Conservation (phyloP, 1,140 invertebrate species). For the Procambarus virginalis region DNA sequence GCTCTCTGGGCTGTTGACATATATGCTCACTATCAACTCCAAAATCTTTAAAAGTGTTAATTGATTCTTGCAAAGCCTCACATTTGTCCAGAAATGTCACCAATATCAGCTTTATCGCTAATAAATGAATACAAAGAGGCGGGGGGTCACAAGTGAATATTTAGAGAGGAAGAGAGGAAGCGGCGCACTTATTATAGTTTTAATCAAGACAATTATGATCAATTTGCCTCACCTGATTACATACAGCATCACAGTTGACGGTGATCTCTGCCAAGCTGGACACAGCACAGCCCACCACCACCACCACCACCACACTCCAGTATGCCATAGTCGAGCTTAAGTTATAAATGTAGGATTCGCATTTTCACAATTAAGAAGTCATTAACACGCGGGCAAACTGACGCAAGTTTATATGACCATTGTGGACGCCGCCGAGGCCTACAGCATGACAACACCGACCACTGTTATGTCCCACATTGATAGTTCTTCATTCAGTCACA, state of each 20-base stretch:
- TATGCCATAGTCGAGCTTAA: background rate
- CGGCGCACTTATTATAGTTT: too few species aligned
- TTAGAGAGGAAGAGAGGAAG: too few species aligned
- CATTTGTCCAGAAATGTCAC: too few species aligned
- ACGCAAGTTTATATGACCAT: background rate
- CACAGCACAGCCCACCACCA: background rate
- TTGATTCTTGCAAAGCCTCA: too few species aligned
- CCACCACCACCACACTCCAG: background rate
- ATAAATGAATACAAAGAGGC: too few species aligned
- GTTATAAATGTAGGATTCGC: background rate
- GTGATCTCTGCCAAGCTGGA: background rate
- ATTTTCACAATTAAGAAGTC: background rate
- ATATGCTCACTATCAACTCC: too few species aligned
- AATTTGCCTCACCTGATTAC: background rate
- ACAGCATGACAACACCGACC: background rate
- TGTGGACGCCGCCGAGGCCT: background rate
- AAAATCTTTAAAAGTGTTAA: too few species aligned
- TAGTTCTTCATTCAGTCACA: background rate
- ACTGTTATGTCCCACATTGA: background rate
- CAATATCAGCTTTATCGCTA: too few species aligned
- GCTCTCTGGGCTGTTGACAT: too few species aligned
- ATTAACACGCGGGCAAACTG: background rate
- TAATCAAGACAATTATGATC: too few species aligned
- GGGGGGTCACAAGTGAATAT: too few species aligned
- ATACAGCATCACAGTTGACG: background rate